phyloP scores from a whole-genome alignment of 2,888 invertebrate species.

The Drosophila nigritarsus region DNA sequence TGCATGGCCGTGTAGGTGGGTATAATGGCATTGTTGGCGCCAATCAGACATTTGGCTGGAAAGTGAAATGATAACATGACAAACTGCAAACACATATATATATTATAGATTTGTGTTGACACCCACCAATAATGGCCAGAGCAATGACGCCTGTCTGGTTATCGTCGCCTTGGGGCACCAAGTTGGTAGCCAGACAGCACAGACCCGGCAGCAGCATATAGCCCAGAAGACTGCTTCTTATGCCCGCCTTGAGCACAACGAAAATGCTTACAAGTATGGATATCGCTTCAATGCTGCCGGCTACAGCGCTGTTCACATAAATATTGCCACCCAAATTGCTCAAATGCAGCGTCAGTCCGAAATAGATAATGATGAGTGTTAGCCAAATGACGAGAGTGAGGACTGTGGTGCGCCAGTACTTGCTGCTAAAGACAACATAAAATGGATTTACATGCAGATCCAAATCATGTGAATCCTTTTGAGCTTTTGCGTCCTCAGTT shows the following conservation, averaged over 20 bases:
- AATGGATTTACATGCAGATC: slow-evolving; percentile 86
- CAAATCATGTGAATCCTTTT: slow-evolving; percentile 63
- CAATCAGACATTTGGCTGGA: slow-evolving; percentile 90
- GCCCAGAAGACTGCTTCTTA: slow-evolving; percentile 89
- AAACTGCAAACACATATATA: not conserved
- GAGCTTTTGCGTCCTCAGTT: slow-evolving; percentile 27
- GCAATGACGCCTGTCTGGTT: slow-evolving; percentile 87
- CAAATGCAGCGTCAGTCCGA: slow-evolving; percentile 91
- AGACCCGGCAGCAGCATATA: slow-evolving; percentile 89
- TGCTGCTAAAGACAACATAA: slow-evolving; percentile 88
- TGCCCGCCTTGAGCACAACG: slow-evolving; percentile 89
- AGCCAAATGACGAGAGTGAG: slow-evolving; percentile 91
- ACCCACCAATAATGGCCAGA: slow-evolving; percentile 89
- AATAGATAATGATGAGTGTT: slow-evolving; percentile 91
- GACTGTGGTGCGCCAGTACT: slow-evolving; percentile 88
- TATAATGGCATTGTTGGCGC: slow-evolving; percentile 91
- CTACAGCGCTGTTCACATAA: slow-evolving; percentile 89
- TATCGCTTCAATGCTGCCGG: slow-evolving; percentile 90
- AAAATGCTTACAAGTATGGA: slow-evolving; percentile 90
- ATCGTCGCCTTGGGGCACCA: slow-evolving; percentile 86
- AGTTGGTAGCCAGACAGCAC: slow-evolving; percentile 88
- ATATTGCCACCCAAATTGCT: slow-evolving; percentile 91
- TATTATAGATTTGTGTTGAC: not conserved
- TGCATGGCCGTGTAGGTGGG: slow-evolving; percentile 91
- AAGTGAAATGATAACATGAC: slow-evolving; percentile 7